These are phyloP conservation scores for Sepiola atlantica DNA, from an alignment of 2,888 invertebrate species.

Conservation along the genomic window DNA sequence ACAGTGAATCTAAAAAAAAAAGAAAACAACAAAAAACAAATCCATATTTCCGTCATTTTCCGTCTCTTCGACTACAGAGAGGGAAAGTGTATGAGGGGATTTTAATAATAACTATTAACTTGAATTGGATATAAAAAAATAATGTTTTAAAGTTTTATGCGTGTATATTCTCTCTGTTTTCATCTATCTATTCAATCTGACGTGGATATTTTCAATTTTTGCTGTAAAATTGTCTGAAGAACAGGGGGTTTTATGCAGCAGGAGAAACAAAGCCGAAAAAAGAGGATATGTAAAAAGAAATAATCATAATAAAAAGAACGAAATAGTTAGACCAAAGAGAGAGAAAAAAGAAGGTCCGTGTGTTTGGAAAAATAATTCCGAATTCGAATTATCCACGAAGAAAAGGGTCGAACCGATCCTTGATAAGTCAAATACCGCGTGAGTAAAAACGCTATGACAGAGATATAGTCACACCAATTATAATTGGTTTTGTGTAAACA, in stretches of 20 bases:
- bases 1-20: too few relatives aligned
- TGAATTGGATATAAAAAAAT: neutral
- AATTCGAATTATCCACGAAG: too few relatives aligned
- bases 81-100: neutral
- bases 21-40: too few relatives aligned
- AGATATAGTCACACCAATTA: too few relatives aligned
- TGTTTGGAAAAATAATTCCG: too few relatives aligned
- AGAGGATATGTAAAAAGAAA: neutral
- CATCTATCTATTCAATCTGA: neutral
- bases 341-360: neutral
- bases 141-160: neutral
- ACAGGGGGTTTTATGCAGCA: neutral
- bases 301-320: too few relatives aligned
- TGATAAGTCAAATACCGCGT: too few relatives aligned
- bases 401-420: too few relatives aligned
- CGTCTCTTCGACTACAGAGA: neutral
- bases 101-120: conserved; percentile 32
- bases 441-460: too few relatives aligned
- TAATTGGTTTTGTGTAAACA: neutral
- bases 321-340: neutral
- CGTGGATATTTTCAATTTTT: neutral
- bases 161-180: neutral
- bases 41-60: too few relatives aligned
- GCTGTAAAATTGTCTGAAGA: neutral
- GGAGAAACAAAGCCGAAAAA: neutral